A percentile compares a stretch with the other conserved stretches of the same genome.
These are phyloP conservation scores for Heterotilapia buettikoferi DNA, from an alignment of 2,113 vertebrate genomes.

Conservation along the genomic window DNA sequence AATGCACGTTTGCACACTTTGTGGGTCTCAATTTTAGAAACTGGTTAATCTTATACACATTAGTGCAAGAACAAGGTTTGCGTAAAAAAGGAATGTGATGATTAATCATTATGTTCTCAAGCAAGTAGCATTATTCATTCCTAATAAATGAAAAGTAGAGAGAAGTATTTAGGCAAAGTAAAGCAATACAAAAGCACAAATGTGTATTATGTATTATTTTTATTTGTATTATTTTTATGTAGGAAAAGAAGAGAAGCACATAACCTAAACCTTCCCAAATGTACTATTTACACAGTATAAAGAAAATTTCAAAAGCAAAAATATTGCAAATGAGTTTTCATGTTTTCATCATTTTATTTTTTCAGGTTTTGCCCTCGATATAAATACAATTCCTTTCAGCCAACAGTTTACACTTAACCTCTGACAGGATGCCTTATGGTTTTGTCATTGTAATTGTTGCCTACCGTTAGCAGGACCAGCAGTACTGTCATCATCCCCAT, in stretches of 20 bases:
- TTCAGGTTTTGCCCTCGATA: not conserved
- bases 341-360: not conserved
- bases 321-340: not conserved
- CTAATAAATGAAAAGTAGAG: not conserved
- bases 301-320: not conserved
- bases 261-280: not conserved
- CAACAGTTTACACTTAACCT: not conserved
- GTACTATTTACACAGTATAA: not conserved
- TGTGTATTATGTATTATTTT: not conserved
- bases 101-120: not conserved
- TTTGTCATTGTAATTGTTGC: not conserved
- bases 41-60: not conserved
- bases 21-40: not conserved
- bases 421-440: not conserved
- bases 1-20: not conserved
- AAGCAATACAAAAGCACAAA: not conserved
- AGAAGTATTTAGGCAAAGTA: not conserved
- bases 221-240: not conserved
- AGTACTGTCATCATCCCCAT: conserved; percentile 79
- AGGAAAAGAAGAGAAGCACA: rapidly evolving
- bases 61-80: not conserved
- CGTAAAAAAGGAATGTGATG: not conserved
- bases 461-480: conserved; percentile 73
- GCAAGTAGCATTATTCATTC: not conserved
- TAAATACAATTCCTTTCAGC: not conserved